phyloP scores from a whole-genome alignment of 2,888 invertebrate genomes.

The Stegana nigrithorax region DNA sequence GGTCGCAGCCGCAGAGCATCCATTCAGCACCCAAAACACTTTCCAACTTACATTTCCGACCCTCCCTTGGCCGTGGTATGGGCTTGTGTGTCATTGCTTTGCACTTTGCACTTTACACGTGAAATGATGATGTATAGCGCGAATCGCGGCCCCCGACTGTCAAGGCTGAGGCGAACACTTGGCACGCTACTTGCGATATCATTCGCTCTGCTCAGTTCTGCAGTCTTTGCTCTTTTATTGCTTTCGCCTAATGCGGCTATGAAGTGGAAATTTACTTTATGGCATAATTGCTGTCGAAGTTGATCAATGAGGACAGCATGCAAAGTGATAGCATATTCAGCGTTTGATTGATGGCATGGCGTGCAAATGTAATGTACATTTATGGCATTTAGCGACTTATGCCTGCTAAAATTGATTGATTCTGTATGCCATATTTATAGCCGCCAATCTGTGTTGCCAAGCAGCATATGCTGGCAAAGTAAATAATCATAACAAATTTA shows the following conservation, averaged over 20 bases:
- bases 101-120: conserved; percentile 7
- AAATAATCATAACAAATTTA: too few relatives aligned
- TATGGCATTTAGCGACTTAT: neutral
- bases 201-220: neutral
- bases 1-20: neutral
- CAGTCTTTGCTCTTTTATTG: too few relatives aligned
- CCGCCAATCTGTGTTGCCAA: too few relatives aligned
- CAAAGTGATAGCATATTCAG: neutral
- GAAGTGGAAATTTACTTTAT: neutral
- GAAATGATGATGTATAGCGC: conserved; percentile 4
- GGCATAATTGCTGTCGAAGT: conserved; percentile 6
- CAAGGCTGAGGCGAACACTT: neutral
- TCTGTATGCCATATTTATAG: too few relatives aligned
- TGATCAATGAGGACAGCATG: conserved; percentile 15
- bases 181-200: neutral
- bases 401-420: neutral
- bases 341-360: conserved; percentile 1
- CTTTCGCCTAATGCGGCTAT: neutral
- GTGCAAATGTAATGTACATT: neutral
- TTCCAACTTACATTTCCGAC: neutral
- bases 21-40: neutral
- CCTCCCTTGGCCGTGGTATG: too few relatives aligned
- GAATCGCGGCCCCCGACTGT: neutral
- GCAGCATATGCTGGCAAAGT: neutral
- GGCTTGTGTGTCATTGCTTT: too few relatives aligned